Evolutionary conservation across 2,888 invertebrate genomes (phyloP), one percentile per base, ranked within the genome.

Genomic region (Pinctada fucata): DNA sequence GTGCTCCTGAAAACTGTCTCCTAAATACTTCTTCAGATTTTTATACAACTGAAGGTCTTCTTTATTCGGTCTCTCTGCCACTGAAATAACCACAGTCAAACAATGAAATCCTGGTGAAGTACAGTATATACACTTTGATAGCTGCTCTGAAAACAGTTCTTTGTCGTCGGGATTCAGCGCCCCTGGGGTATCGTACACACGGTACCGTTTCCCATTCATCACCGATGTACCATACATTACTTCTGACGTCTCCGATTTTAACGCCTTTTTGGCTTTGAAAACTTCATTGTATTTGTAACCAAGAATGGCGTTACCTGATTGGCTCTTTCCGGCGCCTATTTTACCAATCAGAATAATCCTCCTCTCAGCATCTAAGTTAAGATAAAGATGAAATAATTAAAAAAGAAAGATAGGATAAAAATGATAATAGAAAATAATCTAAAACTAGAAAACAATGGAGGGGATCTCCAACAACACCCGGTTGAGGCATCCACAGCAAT

Each of bases 21-120:
- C 69, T 49, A 69, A 49, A 50, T 50, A 49, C 8, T 6, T 47
- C n/a, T 68, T 4, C 8, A 68, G 48, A 68, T 10, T 45, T 68
- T 48, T 45, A 3, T 49, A 50, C 68, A 68, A 49, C 50, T 68
- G 1, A 5, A 68, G 8, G 8, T 68, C 68, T 48, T 68, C 68
- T 49, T 8, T 48, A 13, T 48, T 3, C 10, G 50, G 48, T 6
- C 68, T 68, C 3, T 68, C 68, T 5, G 49, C 48, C 8, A 51
- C 69, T 8, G 69, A 69, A 5, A 69, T 16, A 48, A 69, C 69
- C 69, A 68, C 5, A 6, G 50, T 50, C 48, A 68, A 49, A 50
- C 49, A 48, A 50, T 68, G 68, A 13, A 68, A 68, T 10, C 68
- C 68, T 2, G 68, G 68, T 13, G 68, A 68, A n/a, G 68, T 68